These are phyloP conservation scores for Argopecten irradians DNA, from an alignment of 1,140 invertebrate species.

Conservation along the genomic window DNA sequence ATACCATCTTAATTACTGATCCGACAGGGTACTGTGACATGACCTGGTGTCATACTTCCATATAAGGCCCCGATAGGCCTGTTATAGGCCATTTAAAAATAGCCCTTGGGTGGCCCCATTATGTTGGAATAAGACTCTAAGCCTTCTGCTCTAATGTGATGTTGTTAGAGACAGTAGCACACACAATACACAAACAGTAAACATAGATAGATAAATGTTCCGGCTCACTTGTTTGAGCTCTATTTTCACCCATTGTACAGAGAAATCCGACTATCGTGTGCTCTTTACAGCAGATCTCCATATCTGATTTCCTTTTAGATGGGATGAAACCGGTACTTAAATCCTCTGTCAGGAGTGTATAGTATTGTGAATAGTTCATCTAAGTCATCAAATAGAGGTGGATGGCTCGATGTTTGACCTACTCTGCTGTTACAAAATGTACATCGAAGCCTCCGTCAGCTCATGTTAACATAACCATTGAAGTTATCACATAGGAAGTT, in stretches of 20 bases:
- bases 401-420: no score
- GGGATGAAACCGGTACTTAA: background rate
- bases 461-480: no score
- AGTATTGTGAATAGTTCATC: background rate
- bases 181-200: background rate
- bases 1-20: no score
- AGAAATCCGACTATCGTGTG: background rate
- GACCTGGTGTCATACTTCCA: background rate
- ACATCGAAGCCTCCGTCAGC: no score
- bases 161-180: background rate
- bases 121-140: background rate
- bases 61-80: background rate
- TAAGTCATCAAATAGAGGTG: no score
- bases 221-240: background rate
- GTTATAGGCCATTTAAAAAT: background rate
- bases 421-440: no score
- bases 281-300: background rate
- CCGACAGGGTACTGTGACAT: no score
- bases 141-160: background rate
- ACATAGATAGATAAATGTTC: background rate
- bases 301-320: background rate
- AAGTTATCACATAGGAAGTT: no score
- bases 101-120: background rate
- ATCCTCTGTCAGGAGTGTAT: background rate
- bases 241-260: background rate